These are phyloP conservation scores for Tortricodes alternella DNA, from an alignment of 2,888 invertebrate species.

Conservation along the genomic window DNA sequence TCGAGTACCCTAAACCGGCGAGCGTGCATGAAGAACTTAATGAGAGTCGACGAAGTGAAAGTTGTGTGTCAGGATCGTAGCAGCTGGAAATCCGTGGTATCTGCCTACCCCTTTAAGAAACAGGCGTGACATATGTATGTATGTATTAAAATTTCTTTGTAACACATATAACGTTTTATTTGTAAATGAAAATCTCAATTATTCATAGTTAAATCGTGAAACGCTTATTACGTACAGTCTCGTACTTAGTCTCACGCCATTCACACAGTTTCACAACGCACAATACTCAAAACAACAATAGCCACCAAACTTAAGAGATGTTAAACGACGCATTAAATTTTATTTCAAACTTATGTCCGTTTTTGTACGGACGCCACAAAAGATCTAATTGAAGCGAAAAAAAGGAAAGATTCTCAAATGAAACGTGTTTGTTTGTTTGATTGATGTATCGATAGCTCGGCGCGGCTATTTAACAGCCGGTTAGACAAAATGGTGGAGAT, in stretches of 20 bases:
- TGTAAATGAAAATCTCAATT: not conserved
- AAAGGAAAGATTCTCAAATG: slow-evolving; percentile 64
- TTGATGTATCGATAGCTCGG: slow-evolving; percentile 79
- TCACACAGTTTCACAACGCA: slow-evolving; percentile 53
- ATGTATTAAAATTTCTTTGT: no score
- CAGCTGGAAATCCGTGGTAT: no score
- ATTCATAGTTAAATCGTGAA: slow-evolving; percentile 28
- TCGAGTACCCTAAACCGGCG: no score
- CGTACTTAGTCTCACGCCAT: slow-evolving; percentile 38
- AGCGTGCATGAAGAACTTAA: no score
- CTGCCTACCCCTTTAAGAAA: no score
- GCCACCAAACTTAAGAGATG: slow-evolving; percentile 46
- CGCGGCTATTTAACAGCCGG: slow-evolving; percentile 77
- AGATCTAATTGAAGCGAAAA: slow-evolving; percentile 80
- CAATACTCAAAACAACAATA: slow-evolving; percentile 47
- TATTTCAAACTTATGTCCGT: slow-evolving; percentile 62
- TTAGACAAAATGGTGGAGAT: slow-evolving; percentile 77
- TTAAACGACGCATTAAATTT: slow-evolving; percentile 74
- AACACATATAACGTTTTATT: no score
- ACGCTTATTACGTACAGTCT: slow-evolving; percentile 30
- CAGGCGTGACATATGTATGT: no score
- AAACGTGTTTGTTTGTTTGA: slow-evolving; percentile 66
- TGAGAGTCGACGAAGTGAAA: no score
- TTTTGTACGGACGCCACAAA: slow-evolving; percentile 68
- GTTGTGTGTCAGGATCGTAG: no score